These are phyloP conservation scores for Strigops habroptila DNA, from an alignment of 2,113 vertebrate species.

Conservation along the genomic window DNA sequence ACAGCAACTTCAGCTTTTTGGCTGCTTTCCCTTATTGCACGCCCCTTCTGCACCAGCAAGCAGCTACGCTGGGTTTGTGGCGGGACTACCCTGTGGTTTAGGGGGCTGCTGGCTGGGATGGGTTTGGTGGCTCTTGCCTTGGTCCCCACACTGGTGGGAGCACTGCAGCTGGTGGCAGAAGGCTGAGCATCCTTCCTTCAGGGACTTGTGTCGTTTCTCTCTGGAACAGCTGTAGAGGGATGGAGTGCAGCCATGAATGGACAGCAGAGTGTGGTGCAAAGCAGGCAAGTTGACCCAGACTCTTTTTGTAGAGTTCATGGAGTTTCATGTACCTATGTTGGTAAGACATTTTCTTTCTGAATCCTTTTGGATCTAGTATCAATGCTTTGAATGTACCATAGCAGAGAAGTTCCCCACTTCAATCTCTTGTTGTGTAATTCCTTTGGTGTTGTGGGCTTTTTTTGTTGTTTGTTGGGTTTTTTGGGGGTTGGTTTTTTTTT, in stretches of 20 bases:
- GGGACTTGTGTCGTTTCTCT: rapidly evolving
- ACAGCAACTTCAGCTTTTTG: not conserved
- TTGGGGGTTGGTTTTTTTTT: not conserved
- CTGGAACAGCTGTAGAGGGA: not conserved
- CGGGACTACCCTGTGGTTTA: not conserved
- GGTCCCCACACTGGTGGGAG: not conserved
- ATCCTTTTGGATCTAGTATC: not conserved
- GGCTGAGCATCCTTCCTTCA: not conserved
- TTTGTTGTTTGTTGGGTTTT: not conserved
- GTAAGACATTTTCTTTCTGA: not conserved
- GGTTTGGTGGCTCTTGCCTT: not conserved
- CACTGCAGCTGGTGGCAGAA: not conserved
- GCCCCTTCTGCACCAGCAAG: not conserved
- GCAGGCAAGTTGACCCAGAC: not conserved
- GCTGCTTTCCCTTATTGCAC: not conserved
- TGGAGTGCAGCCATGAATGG: rapidly evolving
- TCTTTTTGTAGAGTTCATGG: not conserved
- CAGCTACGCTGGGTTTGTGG: not conserved
- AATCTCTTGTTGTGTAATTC: not conserved
- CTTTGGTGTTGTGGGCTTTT: not conserved
- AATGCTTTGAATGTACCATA: not conserved
- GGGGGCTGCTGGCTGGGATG: not conserved
- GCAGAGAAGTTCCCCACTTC: not conserved
- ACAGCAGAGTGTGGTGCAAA: not conserved
- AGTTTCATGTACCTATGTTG: not conserved